phyloP scores from a whole-genome alignment of 2,797 vertebrate species.

The Eleutherodactylus coqui region DNA sequence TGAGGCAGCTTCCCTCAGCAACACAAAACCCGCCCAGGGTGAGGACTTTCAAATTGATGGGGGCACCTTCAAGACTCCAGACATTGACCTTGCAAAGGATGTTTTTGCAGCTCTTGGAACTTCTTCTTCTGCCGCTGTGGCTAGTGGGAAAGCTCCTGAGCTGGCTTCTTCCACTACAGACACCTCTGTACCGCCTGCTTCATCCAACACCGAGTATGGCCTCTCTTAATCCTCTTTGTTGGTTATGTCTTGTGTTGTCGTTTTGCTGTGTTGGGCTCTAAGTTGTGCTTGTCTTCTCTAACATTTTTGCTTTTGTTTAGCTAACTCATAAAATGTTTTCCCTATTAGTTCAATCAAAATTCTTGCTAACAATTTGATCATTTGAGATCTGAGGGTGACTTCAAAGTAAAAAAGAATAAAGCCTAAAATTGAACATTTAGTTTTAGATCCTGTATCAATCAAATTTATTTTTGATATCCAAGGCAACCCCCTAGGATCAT shows the following conservation, averaged over 20 bases:
- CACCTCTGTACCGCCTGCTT: slow-evolving; percentile 79
- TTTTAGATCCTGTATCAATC: neutral
- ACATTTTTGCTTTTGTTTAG: neutral
- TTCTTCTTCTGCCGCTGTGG: slow-evolving; percentile 74
- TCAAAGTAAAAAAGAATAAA: neutral
- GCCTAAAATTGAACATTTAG: neutral
- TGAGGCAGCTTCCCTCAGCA: slow-evolving; percentile 77
- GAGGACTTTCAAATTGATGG: slow-evolving; percentile 93
- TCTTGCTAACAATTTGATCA: neutral
- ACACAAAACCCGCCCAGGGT: slow-evolving; percentile 80
- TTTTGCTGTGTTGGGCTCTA: slow-evolving; percentile 79
- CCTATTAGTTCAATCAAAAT: neutral
- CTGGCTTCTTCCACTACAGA: slow-evolving; percentile 80
- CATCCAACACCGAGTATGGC: slow-evolving; percentile 96
- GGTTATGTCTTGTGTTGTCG: slow-evolving; percentile 71
- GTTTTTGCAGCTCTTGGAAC: slow-evolving; percentile 89
- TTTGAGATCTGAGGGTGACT: neutral
- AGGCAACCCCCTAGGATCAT: neutral
- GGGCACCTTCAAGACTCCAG: slow-evolving; percentile 89
- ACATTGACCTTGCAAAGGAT: slow-evolving; percentile 91
- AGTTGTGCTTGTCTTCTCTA: slow-evolving; percentile 43
- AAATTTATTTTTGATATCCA: neutral
- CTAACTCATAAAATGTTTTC: neutral
- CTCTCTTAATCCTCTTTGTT: slow-evolving; percentile 83
- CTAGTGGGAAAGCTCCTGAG: slow-evolving; percentile 78